Percentiles rank a stretch among this genome's conserved stretches.
Conservation (phyloP, 2,113 vertebrate species). For the Macaca nemestrina region DNA sequence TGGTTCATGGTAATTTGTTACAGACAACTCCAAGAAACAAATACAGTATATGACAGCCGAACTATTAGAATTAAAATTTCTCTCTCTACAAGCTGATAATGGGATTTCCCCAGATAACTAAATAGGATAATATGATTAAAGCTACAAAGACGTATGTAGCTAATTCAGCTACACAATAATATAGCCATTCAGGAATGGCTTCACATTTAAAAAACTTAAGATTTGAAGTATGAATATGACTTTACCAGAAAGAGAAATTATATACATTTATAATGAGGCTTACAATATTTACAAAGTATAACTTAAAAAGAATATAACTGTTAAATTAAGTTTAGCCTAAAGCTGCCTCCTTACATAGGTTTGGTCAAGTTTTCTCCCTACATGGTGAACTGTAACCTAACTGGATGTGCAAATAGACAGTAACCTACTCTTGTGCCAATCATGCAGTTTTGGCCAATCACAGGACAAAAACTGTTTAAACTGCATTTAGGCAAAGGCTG, state of each 20-base stretch:
- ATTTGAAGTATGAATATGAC: background rate
- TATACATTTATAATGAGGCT: background rate
- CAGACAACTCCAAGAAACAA: background rate
- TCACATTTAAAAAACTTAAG: background rate
- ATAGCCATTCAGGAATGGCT: background rate
- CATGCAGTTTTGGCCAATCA: too few species aligned
- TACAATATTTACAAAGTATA: background rate
- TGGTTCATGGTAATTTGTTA: background rate
- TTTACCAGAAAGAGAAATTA: background rate
- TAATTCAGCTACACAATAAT: background rate
- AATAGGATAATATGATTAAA: background rate
- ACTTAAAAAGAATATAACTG: background rate
- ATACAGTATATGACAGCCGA: background rate
- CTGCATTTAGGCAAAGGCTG: too few species aligned
- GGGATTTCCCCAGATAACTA: constrained; percentile 8
- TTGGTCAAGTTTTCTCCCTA: too few species aligned
- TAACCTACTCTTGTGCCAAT: too few species aligned
- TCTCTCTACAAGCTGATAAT: constrained; percentile 23
- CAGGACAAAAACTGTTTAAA: too few species aligned
- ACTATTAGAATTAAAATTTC: background rate
- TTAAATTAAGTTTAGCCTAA: too few species aligned
- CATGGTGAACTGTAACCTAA: too few species aligned
- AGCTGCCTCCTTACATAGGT: too few species aligned
- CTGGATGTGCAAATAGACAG: too few species aligned
- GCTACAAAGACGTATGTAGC: background rate